Percentiles rank a stretch among this genome's conserved stretches.
phyloP scores from a whole-genome alignment of 2,113 vertebrate genomes.

The Sminthopsis crassicaudata region DNA sequence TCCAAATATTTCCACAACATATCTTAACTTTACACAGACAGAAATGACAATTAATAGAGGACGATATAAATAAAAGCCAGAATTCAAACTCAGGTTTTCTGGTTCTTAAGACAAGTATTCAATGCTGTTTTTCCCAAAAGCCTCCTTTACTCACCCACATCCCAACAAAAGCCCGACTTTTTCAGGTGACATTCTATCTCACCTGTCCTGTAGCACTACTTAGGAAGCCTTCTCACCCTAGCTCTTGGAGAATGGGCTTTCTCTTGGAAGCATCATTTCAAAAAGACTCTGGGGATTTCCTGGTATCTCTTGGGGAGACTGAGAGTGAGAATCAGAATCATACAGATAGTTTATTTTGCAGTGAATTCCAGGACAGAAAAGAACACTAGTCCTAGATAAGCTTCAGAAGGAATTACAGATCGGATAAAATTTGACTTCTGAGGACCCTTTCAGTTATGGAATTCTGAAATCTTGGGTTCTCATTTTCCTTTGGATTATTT shows the following conservation, averaged over 20 bases:
- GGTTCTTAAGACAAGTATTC: not conserved
- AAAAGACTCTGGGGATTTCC: slow-evolving; percentile 38
- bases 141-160: not conserved
- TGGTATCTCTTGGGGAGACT: slow-evolving; percentile 23
- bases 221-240: not conserved
- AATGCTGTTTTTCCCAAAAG: not conserved
- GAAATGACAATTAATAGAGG: not conserved
- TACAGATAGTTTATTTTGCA: slow-evolving; percentile 55
- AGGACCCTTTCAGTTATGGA: not conserved
- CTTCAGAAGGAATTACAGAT: not conserved
- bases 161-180: not conserved
- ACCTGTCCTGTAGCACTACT: not conserved
- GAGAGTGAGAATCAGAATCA: slow-evolving; percentile 60
- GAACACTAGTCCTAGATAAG: slow-evolving; percentile 28
- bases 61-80: not conserved
- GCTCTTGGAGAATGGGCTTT: not conserved
- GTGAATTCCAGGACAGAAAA: slow-evolving; percentile 59
- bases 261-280: slow-evolving; percentile 25
- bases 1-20: too few species aligned
- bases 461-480: not conserved
- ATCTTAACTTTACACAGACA: not conserved
- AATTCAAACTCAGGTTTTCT: not conserved
- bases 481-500: not conserved
- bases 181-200: not conserved
- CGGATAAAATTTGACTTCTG: not conserved